Evolutionary conservation across 2,113 vertebrate genomes (phyloP), one percentile per base, ranked within the genome.

Genomic region (Hemiscyllium ocellatum): DNA sequence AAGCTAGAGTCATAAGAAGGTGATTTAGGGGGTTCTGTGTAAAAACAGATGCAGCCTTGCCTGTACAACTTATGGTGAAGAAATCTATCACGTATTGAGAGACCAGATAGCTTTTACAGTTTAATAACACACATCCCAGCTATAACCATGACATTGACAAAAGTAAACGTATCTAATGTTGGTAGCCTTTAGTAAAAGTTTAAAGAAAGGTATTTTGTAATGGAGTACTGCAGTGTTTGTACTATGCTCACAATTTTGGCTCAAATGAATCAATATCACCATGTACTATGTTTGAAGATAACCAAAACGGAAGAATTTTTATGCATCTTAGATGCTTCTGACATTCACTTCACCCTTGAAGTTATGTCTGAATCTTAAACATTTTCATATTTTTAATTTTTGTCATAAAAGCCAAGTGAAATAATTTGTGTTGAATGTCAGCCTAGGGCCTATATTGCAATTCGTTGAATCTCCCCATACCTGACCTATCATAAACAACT

Each of bases 361-460:
- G 87, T 0, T 65, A 90, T 90, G 52, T 90, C 87, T 15, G 42
- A 83, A 83, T 42, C n/a, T 83, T 83, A 83, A 61, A 29, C 52
- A 90, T 90, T 26, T 87, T 87, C 87, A 90, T 61, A 33, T 13
- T 90, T 90, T 56, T 13, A 61, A n/a, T 90, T 90, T 90, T 90
- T 90, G 15, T 5, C 17, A 26, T 5, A 56, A 61, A 61, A 33
- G 87, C 52, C 87, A 90, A 90, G 26, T 33, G 29, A 90, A 90
- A 61, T 90, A 90, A 90, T 33, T 83, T 17, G 15, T 90, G 8
- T 90, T 33, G 52, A 90, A 61, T 33, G 61, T 29, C 52, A 33
- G 52, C 50, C 26, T 52, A 17, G 52, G 42, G 50, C 87, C 17
- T 90, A 10, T 22, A 87, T 47, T 52, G 20, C 42, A 50, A 2